Percentiles rank a stretch among this genome's conserved stretches.
phyloP scores from a whole-genome alignment of 2,888 invertebrate species.

The Siphlonurus alternatus region DNA sequence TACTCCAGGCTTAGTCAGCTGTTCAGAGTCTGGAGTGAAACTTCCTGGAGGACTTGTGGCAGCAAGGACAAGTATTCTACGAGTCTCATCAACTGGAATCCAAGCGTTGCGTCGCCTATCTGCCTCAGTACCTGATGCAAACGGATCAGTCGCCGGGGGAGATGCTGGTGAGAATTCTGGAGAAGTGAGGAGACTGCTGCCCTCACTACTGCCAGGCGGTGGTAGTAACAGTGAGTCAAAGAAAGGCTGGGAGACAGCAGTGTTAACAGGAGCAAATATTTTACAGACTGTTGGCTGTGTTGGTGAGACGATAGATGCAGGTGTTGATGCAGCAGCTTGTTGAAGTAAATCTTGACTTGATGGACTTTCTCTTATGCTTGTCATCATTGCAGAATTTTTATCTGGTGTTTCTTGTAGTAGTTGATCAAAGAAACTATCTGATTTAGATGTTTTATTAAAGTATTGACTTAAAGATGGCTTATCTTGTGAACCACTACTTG shows the following conservation, averaged over 20 bases:
- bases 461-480: slow-evolving; percentile 14
- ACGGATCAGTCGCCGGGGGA: not conserved
- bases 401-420: slow-evolving; percentile 13
- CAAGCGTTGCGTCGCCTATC: slow-evolving; percentile 45
- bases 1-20: slow-evolving; percentile 73
- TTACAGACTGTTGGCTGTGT: not conserved
- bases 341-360: slow-evolving; percentile 17
- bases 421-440: slow-evolving; percentile 19
- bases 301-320: not conserved
- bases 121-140: slow-evolving; percentile 14
- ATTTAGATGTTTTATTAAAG: slow-evolving; percentile 14
- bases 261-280: not conserved
- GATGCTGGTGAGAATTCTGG: slow-evolving; percentile 12
- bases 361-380: slow-evolving; percentile 17
- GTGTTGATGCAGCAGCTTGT: not conserved
- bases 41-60: slow-evolving; percentile 51
- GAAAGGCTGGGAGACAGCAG: not conserved
- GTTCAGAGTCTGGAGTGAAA: slow-evolving; percentile 51
- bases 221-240: slow-evolving; percentile 10
- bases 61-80: slow-evolving; percentile 42
- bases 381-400: slow-evolving; percentile 18
- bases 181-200: slow-evolving; percentile 12
- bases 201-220: slow-evolving; percentile 9
- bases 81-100: slow-evolving; percentile 63
- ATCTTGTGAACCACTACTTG: not conserved